A percentile compares a stretch with the other conserved stretches of the same genome.
Conservation (phyloP, 2,888 invertebrate genomes). For the Azorinus chamasolen region DNA sequence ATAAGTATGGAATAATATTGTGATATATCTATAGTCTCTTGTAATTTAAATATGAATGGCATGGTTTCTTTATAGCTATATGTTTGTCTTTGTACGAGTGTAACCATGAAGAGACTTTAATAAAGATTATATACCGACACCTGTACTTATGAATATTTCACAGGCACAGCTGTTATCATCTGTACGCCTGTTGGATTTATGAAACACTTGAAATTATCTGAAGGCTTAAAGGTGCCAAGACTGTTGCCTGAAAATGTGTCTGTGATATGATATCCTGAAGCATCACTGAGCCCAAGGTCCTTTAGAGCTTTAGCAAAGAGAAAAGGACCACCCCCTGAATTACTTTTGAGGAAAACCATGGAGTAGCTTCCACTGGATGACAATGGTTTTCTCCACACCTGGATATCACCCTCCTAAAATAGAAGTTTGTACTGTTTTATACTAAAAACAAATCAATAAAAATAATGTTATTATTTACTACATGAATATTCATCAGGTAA, state of each 20-base stretch:
- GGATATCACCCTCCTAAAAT: conserved; percentile 83
- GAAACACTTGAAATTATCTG: conserved; percentile 50
- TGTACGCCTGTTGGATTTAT: conserved; percentile 69
- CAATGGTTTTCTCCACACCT: conserved; percentile 94
- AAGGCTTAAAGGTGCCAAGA: conserved; percentile 64
- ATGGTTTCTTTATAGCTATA: no score
- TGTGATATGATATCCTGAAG: conserved; percentile 74
- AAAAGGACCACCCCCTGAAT: conserved; percentile 66
- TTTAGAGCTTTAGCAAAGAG: conserved; percentile 51
- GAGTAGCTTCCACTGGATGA: conserved; percentile 74
- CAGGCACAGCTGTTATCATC: conserved; percentile 52
- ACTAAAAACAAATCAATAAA: no score
- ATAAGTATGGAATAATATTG: no score
- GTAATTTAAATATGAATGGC: no score
- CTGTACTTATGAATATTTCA: no score
- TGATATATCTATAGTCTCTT: no score
- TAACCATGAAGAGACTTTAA: no score
- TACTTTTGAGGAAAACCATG: conserved; percentile 74
- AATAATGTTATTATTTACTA: no score
- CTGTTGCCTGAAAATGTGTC: conserved; percentile 74
- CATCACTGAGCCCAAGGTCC: conserved; percentile 66
- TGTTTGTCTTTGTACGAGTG: no score
- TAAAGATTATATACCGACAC: no score
- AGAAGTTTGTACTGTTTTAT: no score
- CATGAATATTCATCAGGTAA: no score